Evolutionary conservation across 2,888 invertebrate genomes (phyloP).

Genomic region (Zele albiditarsus): DNA sequence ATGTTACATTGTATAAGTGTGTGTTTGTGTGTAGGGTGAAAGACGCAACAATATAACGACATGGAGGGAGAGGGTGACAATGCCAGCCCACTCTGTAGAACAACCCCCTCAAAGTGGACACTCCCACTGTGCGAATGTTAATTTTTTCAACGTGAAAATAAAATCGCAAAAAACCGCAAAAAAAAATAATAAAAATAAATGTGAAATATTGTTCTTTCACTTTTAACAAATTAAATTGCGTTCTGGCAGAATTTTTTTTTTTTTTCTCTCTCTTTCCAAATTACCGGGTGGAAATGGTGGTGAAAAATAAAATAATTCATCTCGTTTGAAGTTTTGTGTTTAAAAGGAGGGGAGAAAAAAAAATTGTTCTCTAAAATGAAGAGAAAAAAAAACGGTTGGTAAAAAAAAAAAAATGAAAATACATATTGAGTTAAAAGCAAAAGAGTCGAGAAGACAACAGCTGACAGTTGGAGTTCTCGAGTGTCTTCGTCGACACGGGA

Average conservation of each 20-base stretch:
- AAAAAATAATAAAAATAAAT: not conserved
- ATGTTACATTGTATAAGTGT: conserved; percentile 33
- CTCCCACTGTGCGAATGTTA: conserved; percentile 54
- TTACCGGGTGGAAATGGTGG: no score
- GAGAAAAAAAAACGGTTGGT: not conserved
- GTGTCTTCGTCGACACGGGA: conserved; percentile 12
- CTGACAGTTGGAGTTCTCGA: conserved; percentile 27
- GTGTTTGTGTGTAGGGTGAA: conserved; percentile 17
- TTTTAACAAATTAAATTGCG: no score
- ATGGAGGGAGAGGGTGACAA: conserved; percentile 39
- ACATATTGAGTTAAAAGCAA: conserved; percentile 1
- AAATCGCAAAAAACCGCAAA: no score
- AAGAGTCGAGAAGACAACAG: not conserved
- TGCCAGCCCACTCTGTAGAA: conserved; percentile 24
- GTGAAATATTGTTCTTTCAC: not conserved
- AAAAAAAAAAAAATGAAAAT: not conserved
- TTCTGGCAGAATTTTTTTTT: not conserved
- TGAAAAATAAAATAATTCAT: not conserved
- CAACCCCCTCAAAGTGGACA: conserved; percentile 53
- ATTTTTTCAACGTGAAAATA: conserved; percentile 15
- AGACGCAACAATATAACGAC: conserved; percentile 17
- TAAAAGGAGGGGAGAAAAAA: not conserved
- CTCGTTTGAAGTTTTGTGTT: not conserved
- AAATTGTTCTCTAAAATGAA: not conserved
- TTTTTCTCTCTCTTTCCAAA: no score